Conservation (phyloP, 1,140 invertebrate genomes). For the Rhagoletis zephyria region DNA sequence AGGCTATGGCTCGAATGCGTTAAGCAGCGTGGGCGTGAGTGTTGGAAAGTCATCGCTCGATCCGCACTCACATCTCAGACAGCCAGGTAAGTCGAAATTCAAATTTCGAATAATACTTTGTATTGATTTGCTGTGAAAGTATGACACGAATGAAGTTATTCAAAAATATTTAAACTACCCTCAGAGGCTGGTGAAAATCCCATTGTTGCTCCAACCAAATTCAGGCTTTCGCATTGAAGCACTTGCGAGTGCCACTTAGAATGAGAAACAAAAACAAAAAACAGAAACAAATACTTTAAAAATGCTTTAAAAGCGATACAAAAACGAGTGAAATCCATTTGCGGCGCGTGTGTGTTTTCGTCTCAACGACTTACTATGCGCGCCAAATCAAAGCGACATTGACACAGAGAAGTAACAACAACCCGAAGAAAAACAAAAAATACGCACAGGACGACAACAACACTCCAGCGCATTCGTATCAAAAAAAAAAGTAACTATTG, state of each 20-base stretch:
- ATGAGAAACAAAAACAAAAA: not conserved
- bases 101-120: not conserved
- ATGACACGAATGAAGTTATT: not conserved
- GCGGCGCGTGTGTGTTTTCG: slow-evolving; percentile 5
- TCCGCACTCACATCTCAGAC: slow-evolving; percentile 87
- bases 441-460: slow-evolving; percentile 20
- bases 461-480: slow-evolving; percentile 19
- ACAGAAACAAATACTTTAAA: slow-evolving; percentile 28
- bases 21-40: slow-evolving; percentile 78
- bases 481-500: not conserved
- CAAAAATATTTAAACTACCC: not conserved
- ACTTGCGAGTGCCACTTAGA: not conserved
- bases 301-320: slow-evolving; percentile 47
- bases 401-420: slow-evolving; percentile 41
- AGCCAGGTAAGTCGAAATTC: slow-evolving; percentile 80
- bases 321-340: slow-evolving; percentile 19
- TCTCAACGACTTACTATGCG: not conserved
- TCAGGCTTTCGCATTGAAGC: not conserved
- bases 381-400: slow-evolving; percentile 48
- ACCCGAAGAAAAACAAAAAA: not conserved
- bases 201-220: not conserved
- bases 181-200: not conserved
- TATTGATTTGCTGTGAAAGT: not conserved
- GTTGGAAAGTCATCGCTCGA: slow-evolving; percentile 85
- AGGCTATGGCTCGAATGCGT: slow-evolving; percentile 85